Base-by-base conservation (phyloP, 2,113 vertebrate species). In the Callipepla californica region DNA sequence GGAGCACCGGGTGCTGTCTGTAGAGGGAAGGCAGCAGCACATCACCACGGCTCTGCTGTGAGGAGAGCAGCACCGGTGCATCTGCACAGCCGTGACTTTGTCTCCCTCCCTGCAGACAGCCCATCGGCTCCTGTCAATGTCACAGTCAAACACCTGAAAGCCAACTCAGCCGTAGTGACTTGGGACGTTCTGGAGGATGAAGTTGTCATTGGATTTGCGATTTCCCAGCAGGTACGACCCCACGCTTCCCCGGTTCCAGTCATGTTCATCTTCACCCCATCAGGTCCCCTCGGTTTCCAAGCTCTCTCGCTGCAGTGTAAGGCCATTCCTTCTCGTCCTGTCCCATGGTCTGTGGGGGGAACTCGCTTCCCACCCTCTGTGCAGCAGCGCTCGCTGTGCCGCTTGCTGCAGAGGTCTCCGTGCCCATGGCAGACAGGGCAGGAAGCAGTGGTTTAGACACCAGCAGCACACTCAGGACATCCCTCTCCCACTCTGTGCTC, bases 171-270 rank as follows among this genome's bases (percentile, higher is more conserved):
- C 1, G 97, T 99, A 88, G 99, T 99, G 95, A 99, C 98, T 67
- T 99, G 99, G 99, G 99, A 99, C 22, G 99, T 99, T 84, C 97
- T 98, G 89, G 99, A 99, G 84, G 99, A 99, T 9, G 99, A 99
- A 92, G 98, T 98, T 28, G 98, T 99, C 98, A 99, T 99, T 34
- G 99, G 99, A 92, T 99, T 99, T 88, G 99, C 99, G 57, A 98
- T 99, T 95, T 99, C 99, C 87, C 99, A 99, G 85, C 99, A 99
- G 99, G 99, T 99, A 98, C 9, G 18, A 40, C 91, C 42, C 26
- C 3, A 8, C 5, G 10, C 30, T 18, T 0, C 10, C 55, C 58
- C 74, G 30, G 2, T 8, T 48, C 10, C 7, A 3, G 17, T 15
- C 85, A 10, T 0, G 1, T 26, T 10, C 78, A 16, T 30, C 68